Conservation (phyloP, 2,113 vertebrate species). For the Nycticebus coucang region DNA sequence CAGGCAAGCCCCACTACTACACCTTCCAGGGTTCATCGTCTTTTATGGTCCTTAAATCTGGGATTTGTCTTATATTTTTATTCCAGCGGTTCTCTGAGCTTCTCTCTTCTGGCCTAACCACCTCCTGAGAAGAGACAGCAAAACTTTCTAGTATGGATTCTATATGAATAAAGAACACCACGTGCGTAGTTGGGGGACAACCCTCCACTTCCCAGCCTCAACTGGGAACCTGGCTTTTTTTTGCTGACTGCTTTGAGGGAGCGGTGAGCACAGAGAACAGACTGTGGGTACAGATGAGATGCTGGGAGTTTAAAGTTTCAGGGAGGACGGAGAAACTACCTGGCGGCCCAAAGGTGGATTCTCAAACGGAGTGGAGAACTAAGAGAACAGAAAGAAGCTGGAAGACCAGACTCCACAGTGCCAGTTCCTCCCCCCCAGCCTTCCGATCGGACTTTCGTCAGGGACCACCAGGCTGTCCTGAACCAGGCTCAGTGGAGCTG, state of each 20-base stretch:
- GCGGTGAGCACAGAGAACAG: background rate
- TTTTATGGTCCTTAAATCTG: background rate
- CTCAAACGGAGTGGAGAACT: background rate
- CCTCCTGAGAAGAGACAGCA: background rate
- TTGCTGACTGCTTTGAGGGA: background rate
- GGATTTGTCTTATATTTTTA: background rate
- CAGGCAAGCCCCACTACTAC: background rate
- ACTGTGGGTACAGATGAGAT: background rate
- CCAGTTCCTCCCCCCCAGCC: background rate
- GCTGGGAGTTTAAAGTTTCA: background rate
- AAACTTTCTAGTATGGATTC: background rate
- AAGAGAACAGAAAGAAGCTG: too few species aligned
- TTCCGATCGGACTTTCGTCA: background rate
- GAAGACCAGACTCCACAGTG: background rate
- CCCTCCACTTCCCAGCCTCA: background rate
- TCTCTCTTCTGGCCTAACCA: background rate
- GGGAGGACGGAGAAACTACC: background rate
- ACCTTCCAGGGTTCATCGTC: background rate
- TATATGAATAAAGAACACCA: background rate
- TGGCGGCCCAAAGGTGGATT: background rate
- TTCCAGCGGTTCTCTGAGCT: background rate
- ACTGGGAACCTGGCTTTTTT: background rate
- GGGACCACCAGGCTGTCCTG: background rate
- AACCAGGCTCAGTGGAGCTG: background rate
- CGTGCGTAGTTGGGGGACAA: background rate